Evolutionary conservation across 2,113 vertebrate species (phyloP), one percentile per base, ranked within the genome.

Genomic region (Tricholaema leucomelas): DNA sequence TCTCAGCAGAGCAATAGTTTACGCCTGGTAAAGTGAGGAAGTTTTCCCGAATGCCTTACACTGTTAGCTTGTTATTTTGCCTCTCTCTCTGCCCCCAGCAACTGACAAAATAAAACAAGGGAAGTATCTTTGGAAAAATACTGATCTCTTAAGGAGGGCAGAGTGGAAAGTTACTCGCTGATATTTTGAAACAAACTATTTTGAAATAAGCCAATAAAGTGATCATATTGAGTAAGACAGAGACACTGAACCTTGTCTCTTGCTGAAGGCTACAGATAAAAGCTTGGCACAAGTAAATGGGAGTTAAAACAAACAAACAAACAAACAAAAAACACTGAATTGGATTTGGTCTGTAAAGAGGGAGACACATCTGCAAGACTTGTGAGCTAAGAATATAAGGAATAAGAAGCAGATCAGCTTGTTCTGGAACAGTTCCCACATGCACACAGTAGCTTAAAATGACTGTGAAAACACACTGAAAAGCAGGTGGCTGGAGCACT

Each of bases 121-220:
- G 10, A 83, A 91, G 20, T 3, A 78, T 12, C 31, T 81, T 24
- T 65, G 66, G 72, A 78, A 90, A 92, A 95, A 55, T 4, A 25
- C 24, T 38, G 61, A 19, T 72, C 6, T 69, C 28, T 30, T 65
- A 15, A 69, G 11, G 48, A 74, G 20, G 40, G 44, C n/a, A 77
- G 48, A 35, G 73, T 74, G 19, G 48, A 80, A 92, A 91, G 59
- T 8, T 25, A 6, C 25, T 48, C 33, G 38, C 33, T 83, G 75
- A 31, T 79, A 58, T 89, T 87, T 84, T 44, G 52, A 81, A 95
- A 90, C 56, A 48, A 72, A 15, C 24, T 42, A 24, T 76, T 93
- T 88, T 50, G 74, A 93, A 93, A 91, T 80, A 89, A 89, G 59
- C 63, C 64, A 80, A 77, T 56, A 33, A 81, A 83, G 27, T 4